Evolutionary conservation across 2,888 invertebrate species (phyloP), one percentile per base, ranked within the genome.

Genomic region (Imbricaverruca yamaguchii): DNA sequence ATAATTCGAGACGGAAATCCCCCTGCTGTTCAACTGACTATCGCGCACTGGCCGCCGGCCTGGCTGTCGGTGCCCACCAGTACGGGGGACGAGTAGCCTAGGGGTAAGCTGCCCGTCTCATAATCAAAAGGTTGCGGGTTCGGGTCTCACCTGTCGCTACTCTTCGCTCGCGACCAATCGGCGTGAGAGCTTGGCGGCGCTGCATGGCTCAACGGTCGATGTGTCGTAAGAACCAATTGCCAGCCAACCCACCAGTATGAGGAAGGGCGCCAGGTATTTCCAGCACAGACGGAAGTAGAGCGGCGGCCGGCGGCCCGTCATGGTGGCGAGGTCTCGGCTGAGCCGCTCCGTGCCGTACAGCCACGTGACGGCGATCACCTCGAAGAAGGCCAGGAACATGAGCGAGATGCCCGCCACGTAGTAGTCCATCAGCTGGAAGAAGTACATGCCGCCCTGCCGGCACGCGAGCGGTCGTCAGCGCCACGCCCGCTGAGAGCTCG

Each of bases 331-430:
- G 86, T 96, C 95, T 85, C 91, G 91, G 12, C 94, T 92, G 82
- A 96, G 88, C 85, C 93, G 90, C 82, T 91, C 91, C 0, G 93
- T 93, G 65, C 96, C 96, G 86, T 96, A 97, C 86, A 95, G 93
- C 96, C 96, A 97, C 10, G 94, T 92, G 83, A 97, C 92, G 13
- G 93, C 96, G 81, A 96, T 93, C 80, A 95, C 93, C 90, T 97
- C 96, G 86, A 96, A 96, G 88, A 97, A 96, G 63, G 96, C 96
- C 84, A 96, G 90, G 86, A 95, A 96, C 89, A 96, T 93, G 81
- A 96, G 93, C 81, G 96, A 94, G 85, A 96, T 92, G 78, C 94
- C 94, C 25, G 95, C 95, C n/a, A 96, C 94, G 87, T 95, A 97
- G 86, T 94, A 94, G 87, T 96, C 96, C 90, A 97, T 93, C 84